Conservation (phyloP, 1,140 invertebrate species). For the Drosophila azteca region DNA sequence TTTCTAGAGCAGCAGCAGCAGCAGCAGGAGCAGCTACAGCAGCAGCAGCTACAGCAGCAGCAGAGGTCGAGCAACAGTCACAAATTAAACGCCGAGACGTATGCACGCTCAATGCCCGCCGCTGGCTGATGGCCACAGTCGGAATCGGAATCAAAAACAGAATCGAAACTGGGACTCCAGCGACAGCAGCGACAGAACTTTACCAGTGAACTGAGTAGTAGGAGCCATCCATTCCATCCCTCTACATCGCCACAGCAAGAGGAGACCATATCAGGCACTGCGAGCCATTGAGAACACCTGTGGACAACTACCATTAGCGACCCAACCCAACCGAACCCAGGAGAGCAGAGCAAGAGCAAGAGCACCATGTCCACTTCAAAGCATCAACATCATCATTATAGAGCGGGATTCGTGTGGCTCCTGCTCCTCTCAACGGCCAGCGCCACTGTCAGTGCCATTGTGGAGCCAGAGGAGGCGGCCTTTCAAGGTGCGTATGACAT, state of each 20-base stretch:
- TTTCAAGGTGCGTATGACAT: slow-evolving; percentile 85
- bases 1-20: slow-evolving; percentile 18
- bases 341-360: slow-evolving; percentile 4
- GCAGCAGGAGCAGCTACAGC: slow-evolving; percentile 8
- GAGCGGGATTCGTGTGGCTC: slow-evolving; percentile 42
- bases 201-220: slow-evolving; percentile 31
- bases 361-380: slow-evolving; percentile 65
- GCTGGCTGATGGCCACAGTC: slow-evolving; percentile 69
- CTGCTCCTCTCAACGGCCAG: slow-evolving; percentile 45
- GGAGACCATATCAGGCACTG: slow-evolving; percentile 20
- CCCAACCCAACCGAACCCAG: too few species aligned
- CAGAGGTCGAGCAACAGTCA: slow-evolving; percentile 55
- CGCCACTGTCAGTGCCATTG: slow-evolving; percentile 50
- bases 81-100: slow-evolving; percentile 68
- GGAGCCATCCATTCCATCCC: too few species aligned
- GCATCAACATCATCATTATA: slow-evolving; percentile 45
- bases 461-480: slow-evolving; percentile 84
- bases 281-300: slow-evolving; percentile 32
- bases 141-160: slow-evolving; percentile 46
- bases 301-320: slow-evolving; percentile 3
- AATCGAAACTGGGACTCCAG: slow-evolving; percentile 26
- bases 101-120: slow-evolving; percentile 69
- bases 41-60: slow-evolving; percentile 13
- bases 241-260: slow-evolving; percentile 4
- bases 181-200: too few species aligned